A percentile compares a stretch with the other conserved stretches of the same genome.
These are phyloP conservation scores for Pharmacophagus antenor DNA, from an alignment of 2,888 invertebrate genomes.

Conservation along the genomic window DNA sequence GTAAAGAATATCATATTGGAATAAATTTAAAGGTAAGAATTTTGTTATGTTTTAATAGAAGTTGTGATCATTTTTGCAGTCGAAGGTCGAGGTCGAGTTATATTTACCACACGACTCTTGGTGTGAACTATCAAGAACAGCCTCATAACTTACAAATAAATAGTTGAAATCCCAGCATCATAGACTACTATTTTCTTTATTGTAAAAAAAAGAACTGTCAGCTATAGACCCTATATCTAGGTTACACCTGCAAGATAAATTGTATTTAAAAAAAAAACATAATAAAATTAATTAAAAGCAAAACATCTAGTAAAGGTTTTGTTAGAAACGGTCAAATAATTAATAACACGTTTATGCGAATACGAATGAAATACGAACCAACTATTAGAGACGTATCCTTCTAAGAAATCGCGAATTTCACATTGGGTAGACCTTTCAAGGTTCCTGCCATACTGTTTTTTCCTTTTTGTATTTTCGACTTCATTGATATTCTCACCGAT, in stretches of 20 bases:
- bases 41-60: no score
- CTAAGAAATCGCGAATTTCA: slow-evolving; percentile 18
- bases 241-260: not conserved
- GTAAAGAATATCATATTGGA: no score
- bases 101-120: no score
- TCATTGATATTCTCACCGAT: slow-evolving; percentile 8
- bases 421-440: slow-evolving; percentile 9
- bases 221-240: no score
- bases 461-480: not conserved
- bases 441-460: not conserved
- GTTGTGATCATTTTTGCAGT: no score
- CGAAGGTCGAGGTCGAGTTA: no score
- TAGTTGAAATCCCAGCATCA: not conserved
- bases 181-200: not conserved
- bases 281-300: not conserved
- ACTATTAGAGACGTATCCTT: slow-evolving; percentile 11
- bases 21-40: no score
- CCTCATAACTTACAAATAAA: not conserved
- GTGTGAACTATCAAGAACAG: no score
- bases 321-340: not conserved
- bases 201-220: no score
- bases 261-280: not conserved
- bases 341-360: slow-evolving; percentile 1
- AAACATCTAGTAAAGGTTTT: not conserved
- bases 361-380: not conserved